Evolutionary conservation across 1,140 invertebrate genomes (phyloP), one percentile per base, ranked within the genome.

Genomic region (Drosophila paulistorum): DNA sequence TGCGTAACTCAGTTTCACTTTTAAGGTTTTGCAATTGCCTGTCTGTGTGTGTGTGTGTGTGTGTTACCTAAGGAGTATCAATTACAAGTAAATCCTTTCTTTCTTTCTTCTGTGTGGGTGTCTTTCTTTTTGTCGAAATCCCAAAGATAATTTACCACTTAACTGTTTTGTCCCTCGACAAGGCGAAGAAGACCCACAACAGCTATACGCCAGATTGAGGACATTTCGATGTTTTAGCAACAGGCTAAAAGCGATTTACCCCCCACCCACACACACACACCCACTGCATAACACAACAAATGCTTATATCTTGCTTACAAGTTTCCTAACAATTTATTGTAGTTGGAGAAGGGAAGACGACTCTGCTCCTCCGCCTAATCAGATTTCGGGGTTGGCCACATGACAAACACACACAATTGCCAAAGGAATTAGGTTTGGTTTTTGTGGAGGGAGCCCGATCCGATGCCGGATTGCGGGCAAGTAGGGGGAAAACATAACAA

Each of bases 301-400:
- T 76, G 72, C 81, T 77, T 79, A 51, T 51, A 51, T 63, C 65
- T 87, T 77, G 69, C 71, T 89, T 89, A 89, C 84, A 87, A 87
- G 70, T 89, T 89, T 71, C 68, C 45, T 23, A 75, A 74, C 84
- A 87, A 89, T 89, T 89, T 89, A 89, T 89, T 74, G 84, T 89
- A 81, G 67, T 81, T 89, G 89, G 84, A 89, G 89, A 90, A 20
- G 20, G 45, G 45, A 20, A 51, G 45, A 51, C 9, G 45, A 51
- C 45, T 23, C 76, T 70, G 58, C 65, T 54, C 17, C 65, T 30
- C 57, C 30, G 14, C 57, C 61, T 89, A 89, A 87, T 89, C 83
- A 89, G 84, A 89, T 87, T 87, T 59, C 84, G 65, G 77, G 85
- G 77, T 84, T 78, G 76, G 71, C 79, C 79, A 74, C 79, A 82